These are phyloP conservation scores for Maccullochella peelii DNA, from an alignment of 2,113 vertebrate species.

Conservation along the genomic window DNA sequence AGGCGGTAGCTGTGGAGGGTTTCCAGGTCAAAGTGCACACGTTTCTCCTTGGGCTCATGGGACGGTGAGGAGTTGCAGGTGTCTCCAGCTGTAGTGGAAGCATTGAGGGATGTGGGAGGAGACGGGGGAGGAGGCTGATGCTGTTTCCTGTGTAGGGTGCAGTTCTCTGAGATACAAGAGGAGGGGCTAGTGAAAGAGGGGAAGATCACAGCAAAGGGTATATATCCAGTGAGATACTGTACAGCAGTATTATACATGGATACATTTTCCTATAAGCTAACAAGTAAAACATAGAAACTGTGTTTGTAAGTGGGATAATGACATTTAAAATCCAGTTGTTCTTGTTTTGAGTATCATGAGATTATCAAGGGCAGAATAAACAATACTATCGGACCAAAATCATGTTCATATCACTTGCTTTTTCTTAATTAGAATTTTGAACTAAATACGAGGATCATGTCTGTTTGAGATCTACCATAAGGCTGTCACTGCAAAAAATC, in stretches of 20 bases:
- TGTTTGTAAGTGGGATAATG: not conserved
- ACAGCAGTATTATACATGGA: constrained; percentile 11
- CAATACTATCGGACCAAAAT: not conserved
- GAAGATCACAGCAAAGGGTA: constrained; percentile 44
- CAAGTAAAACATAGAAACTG: not conserved
- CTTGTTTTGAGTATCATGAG: not conserved
- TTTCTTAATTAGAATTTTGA: not conserved
- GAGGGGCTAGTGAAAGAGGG: constrained; percentile 74
- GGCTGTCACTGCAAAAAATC: not conserved
- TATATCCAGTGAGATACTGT: constrained; percentile 39
- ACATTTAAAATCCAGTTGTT: not conserved
- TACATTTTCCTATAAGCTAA: not conserved
- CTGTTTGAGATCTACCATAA: not conserved
- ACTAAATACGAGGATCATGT: not conserved
- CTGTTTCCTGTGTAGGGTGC: constrained; percentile 83
- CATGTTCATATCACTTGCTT: not conserved
- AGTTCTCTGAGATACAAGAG: constrained; percentile 85
- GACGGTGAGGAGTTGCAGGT: constrained; percentile 64
- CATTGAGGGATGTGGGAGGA: constrained; percentile 57
- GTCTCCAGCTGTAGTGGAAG: constrained; percentile 61
- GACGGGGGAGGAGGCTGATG: constrained; percentile 77
- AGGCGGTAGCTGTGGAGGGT: constrained; percentile 84
- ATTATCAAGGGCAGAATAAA: not conserved
- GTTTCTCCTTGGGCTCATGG: constrained; percentile 78
- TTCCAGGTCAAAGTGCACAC: constrained; percentile 87